These are phyloP conservation scores for Pseudochirops cupreus DNA, from an alignment of 2,797 vertebrate species.

Conservation along the genomic window DNA sequence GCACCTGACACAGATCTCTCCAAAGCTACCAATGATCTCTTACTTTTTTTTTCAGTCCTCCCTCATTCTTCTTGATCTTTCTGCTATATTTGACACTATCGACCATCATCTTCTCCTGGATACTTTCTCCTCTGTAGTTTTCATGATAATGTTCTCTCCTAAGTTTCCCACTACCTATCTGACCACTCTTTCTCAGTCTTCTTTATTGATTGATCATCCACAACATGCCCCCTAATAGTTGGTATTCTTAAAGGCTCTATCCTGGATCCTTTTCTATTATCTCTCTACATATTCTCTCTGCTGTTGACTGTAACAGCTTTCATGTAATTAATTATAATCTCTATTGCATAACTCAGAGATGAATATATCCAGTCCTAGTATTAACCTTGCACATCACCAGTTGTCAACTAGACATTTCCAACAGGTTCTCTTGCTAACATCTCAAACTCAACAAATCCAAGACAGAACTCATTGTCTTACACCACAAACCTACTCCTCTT, in stretches of 20 bases:
- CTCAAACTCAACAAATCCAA: not conserved
- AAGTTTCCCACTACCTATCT: not conserved
- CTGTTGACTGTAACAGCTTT: not conserved
- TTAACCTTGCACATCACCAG: not conserved
- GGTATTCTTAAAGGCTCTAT: not conserved
- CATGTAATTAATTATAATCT: not conserved
- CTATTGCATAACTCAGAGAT: not conserved
- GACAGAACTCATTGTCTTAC: not conserved
- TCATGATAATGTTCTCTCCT: not conserved
- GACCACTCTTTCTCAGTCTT: not conserved
- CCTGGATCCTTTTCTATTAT: not conserved
- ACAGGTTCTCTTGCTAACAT: not conserved
- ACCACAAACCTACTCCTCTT: not conserved
- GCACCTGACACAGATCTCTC: not conserved
- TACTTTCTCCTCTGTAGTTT: not conserved
- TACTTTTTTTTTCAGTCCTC: not conserved
- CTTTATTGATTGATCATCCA: not conserved
- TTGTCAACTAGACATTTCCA: not conserved
- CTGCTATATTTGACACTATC: not conserved
- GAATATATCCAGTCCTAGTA: not conserved
- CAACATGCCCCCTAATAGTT: not conserved
- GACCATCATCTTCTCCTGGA: not conserved
- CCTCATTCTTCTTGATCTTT: not conserved
- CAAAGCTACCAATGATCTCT: not conserved
- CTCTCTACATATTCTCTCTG: not conserved